Percentiles rank a stretch among this genome's conserved stretches.
phyloP scores from a whole-genome alignment of 1,140 invertebrate genomes.

The Heliothis virescens region DNA sequence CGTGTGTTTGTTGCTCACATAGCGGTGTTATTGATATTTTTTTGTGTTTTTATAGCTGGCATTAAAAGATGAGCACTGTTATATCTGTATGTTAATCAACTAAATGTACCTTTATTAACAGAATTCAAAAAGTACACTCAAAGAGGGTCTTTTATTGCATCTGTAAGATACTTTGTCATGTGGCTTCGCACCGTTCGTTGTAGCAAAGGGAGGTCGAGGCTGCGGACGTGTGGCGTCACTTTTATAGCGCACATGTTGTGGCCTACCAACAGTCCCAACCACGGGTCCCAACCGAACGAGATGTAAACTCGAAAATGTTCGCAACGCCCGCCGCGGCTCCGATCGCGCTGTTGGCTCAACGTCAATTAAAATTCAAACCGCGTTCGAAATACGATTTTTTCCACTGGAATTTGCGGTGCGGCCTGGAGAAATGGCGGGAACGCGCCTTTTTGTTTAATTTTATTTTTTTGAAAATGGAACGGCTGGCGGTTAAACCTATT shows the following conservation, averaged over 20 bases:
- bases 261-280: conserved; percentile 47
- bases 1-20: neutral
- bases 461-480: conserved; percentile 82
- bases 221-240: conserved; percentile 65
- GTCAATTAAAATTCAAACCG: conserved; percentile 87
- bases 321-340: conserved; percentile 49
- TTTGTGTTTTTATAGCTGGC: neutral
- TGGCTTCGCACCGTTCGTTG: neutral
- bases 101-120: too few relatives aligned
- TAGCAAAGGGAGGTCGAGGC: conserved; percentile 28
- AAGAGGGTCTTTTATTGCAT: neutral
- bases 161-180: neutral
- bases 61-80: neutral
- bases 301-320: conserved; percentile 74
- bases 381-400: conserved; percentile 85
- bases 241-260: conserved; percentile 65
- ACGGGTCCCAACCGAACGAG: conserved; percentile 52
- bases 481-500: conserved; percentile 85
- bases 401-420: conserved; percentile 83
- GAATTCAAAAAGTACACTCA: too few relatives aligned
- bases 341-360: conserved; percentile 70
- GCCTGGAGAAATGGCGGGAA: conserved; percentile 82
- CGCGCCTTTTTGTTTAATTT: conserved; percentile 83
- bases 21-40: neutral
- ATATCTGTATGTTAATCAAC: too few relatives aligned